A percentile compares a stretch with the other conserved stretches of the same genome.
Conservation (phyloP, 2,797 vertebrate genomes). For the Phrynocephalus forsythii region DNA sequence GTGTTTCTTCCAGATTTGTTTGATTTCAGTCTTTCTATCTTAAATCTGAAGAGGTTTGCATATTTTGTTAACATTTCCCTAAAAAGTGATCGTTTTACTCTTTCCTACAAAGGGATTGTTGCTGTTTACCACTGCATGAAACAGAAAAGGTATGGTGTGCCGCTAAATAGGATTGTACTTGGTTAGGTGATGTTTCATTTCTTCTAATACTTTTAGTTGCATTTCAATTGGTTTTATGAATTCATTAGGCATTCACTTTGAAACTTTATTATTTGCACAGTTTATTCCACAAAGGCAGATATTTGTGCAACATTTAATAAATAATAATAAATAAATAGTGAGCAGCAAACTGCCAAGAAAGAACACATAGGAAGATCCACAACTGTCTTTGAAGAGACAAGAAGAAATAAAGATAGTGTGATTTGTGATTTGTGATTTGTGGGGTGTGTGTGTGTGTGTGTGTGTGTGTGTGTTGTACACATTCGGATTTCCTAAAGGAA, state of each 20-base stretch:
- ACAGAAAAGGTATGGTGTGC: not conserved
- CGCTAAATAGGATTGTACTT: not conserved
- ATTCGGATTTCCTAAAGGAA: conserved; percentile 61
- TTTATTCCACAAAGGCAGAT: not conserved
- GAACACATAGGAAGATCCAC: not conserved
- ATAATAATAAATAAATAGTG: not conserved
- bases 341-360: not conserved
- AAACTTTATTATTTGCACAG: not conserved
- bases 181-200: not conserved
- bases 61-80: no score
- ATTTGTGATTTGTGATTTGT: not conserved
- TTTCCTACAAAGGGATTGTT: not conserved
- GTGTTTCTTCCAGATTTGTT: no score
- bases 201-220: not conserved
- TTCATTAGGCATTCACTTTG: not conserved
- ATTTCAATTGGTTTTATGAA: not conserved
- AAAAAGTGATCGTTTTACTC: no score
- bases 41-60: no score
- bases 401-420: not conserved
- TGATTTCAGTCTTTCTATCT: no score
- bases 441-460: not conserved
- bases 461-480: not conserved
- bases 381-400: not conserved
- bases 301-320: not conserved
- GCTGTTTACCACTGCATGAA: not conserved